A percentile compares a stretch with the other conserved stretches of the same genome.
Conservation (phyloP, 1,140 invertebrate genomes). For the Dreissena rostriformis region DNA sequence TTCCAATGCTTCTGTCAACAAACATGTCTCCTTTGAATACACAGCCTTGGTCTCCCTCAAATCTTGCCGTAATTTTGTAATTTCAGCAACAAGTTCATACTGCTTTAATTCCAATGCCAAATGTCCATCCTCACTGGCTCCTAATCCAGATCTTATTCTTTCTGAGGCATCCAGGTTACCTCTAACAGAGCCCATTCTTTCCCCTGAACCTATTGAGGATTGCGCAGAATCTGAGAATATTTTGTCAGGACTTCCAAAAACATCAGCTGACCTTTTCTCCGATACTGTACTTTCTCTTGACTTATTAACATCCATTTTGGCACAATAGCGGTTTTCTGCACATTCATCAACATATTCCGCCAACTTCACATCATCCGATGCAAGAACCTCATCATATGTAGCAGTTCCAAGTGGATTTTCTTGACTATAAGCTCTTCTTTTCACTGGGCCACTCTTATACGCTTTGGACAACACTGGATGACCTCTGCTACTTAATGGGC, state of each 20-base stretch:
- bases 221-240: conserved; percentile 6
- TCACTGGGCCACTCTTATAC: not conserved
- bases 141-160: conserved; percentile 50
- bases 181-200: not conserved
- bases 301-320: not conserved
- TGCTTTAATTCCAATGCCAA: conserved; percentile 58
- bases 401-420: not conserved
- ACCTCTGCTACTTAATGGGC: conserved; percentile 34
- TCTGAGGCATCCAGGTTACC: conserved; percentile 43
- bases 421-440: conserved; percentile 44
- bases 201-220: not conserved
- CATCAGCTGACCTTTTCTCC: conserved; percentile 5
- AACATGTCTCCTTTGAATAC: conserved; percentile 72
- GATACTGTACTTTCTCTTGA: not conserved
- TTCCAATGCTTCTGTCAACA: conserved; percentile 71
- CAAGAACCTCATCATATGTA: not conserved
- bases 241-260: not conserved
- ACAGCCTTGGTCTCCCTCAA: conserved; percentile 74
- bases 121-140: conserved; percentile 55
- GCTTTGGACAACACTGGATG: conserved; percentile 26
- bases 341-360: not conserved
- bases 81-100: conserved; percentile 71
- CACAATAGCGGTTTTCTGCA: not conserved
- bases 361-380: not conserved
- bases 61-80: conserved; percentile 64